Percentiles rank a stretch among this genome's conserved stretches.
These are phyloP conservation scores for Pleuronectes platessa DNA, from an alignment of 2,113 vertebrate genomes.

Conservation along the genomic window DNA sequence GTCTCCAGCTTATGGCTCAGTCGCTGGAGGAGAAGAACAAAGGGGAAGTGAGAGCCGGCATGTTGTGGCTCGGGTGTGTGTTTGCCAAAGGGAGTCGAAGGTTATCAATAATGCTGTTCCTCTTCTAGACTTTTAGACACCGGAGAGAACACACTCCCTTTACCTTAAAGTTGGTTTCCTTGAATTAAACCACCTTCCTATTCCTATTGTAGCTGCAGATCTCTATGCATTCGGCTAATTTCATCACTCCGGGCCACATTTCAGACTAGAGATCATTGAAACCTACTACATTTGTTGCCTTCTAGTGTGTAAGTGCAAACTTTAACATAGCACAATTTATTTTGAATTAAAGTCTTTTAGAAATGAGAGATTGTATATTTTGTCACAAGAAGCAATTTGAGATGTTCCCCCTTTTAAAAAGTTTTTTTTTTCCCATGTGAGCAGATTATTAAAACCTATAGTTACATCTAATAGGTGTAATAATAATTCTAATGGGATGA, in stretches of 20 bases:
- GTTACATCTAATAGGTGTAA: background rate
- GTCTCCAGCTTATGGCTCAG: slow-evolving; percentile 63
- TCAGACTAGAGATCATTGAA: background rate
- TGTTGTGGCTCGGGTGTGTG: slow-evolving; percentile 51
- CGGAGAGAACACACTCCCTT: background rate
- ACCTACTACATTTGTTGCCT: too few relatives aligned
- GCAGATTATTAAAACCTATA: background rate
- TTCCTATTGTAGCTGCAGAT: background rate
- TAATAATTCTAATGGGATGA: background rate
- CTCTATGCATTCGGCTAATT: background rate
- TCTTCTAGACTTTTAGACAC: slow-evolving; percentile 7
- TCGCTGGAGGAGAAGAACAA: slow-evolving; percentile 30
- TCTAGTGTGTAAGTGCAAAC: background rate
- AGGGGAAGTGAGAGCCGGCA: slow-evolving; percentile 26
- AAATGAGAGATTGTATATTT: background rate
- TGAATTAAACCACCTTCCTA: slow-evolving; percentile 9
- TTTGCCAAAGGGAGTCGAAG: slow-evolving; percentile 29
- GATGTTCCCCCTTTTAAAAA: background rate
- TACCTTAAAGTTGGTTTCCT: background rate
- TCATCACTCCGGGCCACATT: background rate
- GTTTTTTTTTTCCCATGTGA: background rate
- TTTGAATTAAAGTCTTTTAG: too few relatives aligned
- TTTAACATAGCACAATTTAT: background rate
- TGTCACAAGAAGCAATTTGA: background rate
- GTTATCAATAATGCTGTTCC: slow-evolving; percentile 31